Evolutionary conservation across 1,140 invertebrate species (phyloP), one percentile per base, ranked within the genome.

Genomic region (Aphidius gifuensis): DNA sequence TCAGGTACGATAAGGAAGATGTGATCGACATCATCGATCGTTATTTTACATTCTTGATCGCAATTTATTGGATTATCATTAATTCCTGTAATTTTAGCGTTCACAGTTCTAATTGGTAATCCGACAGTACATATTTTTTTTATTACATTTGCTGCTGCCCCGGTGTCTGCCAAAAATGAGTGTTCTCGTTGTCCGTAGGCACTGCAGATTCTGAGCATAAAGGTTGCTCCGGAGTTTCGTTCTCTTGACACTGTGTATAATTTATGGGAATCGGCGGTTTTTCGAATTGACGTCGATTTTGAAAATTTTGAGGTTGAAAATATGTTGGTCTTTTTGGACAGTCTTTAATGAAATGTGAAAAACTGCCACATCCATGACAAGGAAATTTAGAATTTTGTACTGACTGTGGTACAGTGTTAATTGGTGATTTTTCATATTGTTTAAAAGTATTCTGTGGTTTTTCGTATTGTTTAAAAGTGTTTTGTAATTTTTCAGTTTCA

Each of bases 131-230:
- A 60, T 45, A n/a, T 60, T 60, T 9, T 44, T 60, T 60, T 53
- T 0, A 53, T 53, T 5, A 60, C 43, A 9, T 53, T 60, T 21
- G 51, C 49, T 38, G 58, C 32, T 50, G 58, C 47, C 50, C 58
- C 58, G 11, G 47, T 60, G 47, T 60, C 58, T 60, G 58, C 58
- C 39, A 53, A 39, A 49, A 60, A 45, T 9, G 49, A 51, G 51
- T 60, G 48, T 51, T 50, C 7, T 51, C 42, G 58, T 40, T 60
- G 58, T 60, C 58, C 49, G 58, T 49, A 47, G 49, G 8, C 21
- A n/a, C 6, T 51, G n/a, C 44, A 7, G 43, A 60, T 40, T 60
- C 40, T 60, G 49, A 53, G 16, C 16, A 23, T 53, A 39, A 60
- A 53, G 42, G 5, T 60, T 60, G 58, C 58, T 51, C 58, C 49